Percentiles rank a stretch among this genome's conserved stretches.
Conservation (phyloP, 2,888 invertebrate species). For the Sepioteuthis lessoniana region DNA sequence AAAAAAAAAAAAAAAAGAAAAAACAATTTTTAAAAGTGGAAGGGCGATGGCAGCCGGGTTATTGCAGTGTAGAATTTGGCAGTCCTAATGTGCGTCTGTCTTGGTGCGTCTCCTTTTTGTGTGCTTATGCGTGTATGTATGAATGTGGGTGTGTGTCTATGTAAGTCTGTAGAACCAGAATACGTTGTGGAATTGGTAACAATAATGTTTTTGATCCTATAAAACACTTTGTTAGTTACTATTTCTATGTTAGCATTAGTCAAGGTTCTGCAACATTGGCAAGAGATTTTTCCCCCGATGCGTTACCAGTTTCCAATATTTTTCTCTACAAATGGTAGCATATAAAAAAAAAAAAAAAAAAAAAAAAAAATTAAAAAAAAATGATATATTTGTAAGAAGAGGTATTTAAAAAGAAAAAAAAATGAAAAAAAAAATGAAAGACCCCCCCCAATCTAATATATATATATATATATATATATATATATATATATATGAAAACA, state of each 20-base stretch:
- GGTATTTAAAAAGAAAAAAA: not conserved
- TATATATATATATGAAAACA: too few species aligned
- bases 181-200: not conserved
- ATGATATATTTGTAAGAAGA: constrained; percentile 2
- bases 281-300: not conserved
- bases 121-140: not conserved
- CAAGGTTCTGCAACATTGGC: not conserved
- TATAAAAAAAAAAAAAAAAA: not conserved
- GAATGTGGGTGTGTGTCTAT: not conserved
- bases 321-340: not conserved
- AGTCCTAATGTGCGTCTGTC: constrained; percentile 4
- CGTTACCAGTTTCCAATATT: not conserved
- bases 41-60: not conserved
- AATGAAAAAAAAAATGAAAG: not conserved
- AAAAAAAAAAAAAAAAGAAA: not conserved
- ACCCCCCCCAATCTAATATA: too few species aligned
- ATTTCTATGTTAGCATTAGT: not conserved
- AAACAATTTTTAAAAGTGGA: not conserved
- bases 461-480: too few species aligned
- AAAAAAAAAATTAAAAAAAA: too few species aligned
- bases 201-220: not conserved
- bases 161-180: not conserved
- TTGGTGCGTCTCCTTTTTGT: not conserved
- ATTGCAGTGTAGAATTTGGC: constrained; percentile 6
- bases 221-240: not conserved